Percentiles rank a stretch among this genome's conserved stretches.
phyloP scores from a whole-genome alignment of 2,797 vertebrate species.

The Hydrophis major region DNA sequence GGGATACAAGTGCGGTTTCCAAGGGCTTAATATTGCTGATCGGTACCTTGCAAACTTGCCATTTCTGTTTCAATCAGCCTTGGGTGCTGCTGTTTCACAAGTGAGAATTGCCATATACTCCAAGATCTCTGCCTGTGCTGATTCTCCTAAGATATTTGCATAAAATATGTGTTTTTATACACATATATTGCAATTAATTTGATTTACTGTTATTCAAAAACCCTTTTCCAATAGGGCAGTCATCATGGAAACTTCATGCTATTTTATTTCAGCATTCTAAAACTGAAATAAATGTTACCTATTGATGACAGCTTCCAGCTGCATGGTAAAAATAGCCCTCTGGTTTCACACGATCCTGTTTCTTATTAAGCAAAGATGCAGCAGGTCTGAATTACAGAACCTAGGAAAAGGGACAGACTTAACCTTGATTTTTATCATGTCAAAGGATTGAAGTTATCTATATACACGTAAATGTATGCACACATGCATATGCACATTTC shows the following conservation, averaged over 20 bases:
- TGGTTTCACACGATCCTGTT: slow-evolving; percentile 65
- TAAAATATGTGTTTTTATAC: background rate
- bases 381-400: slow-evolving; percentile 48
- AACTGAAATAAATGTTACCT: slow-evolving; percentile 66
- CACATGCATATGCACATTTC: slow-evolving; percentile 4
- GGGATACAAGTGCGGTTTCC: background rate
- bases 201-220: slow-evolving; percentile 65
- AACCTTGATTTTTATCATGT: slow-evolving; percentile 21
- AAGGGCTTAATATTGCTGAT: background rate
- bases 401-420: slow-evolving; percentile 29
- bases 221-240: slow-evolving; percentile 56
- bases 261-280: slow-evolving; percentile 64
- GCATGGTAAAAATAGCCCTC: slow-evolving; percentile 69
- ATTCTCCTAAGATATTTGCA: background rate
- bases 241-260: slow-evolving; percentile 67
- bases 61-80: background rate
- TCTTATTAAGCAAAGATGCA: slow-evolving; percentile 62
- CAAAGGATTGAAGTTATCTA: background rate
- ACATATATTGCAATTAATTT: slow-evolving; percentile 50
- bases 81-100: background rate
- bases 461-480: background rate
- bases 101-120: background rate
- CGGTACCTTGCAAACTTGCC: background rate
- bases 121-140: background rate
- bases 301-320: slow-evolving; percentile 70